A percentile compares a stretch with the other conserved stretches of the same genome.
Evolutionary conservation across 2,888 invertebrate genomes (phyloP).

Genomic region (Microplitis manilae): DNA sequence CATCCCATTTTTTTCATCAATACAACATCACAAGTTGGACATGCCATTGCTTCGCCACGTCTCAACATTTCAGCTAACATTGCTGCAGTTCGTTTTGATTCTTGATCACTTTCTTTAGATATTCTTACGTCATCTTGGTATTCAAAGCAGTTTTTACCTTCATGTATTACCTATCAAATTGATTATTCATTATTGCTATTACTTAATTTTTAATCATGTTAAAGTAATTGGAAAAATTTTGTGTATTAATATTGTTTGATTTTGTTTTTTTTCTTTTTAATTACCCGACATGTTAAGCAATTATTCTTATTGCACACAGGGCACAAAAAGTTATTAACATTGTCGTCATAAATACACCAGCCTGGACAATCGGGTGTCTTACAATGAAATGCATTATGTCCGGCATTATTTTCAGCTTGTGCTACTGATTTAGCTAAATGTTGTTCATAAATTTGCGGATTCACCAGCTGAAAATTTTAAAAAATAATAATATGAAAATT

Average conservation of each 20-base stretch:
- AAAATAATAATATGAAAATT: too few relatives aligned
- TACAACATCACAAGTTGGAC: constrained; percentile 88
- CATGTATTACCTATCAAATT: constrained; percentile 80
- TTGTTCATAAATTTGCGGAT: constrained; percentile 82
- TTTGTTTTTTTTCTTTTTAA: constrained; percentile 35
- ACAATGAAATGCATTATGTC: constrained; percentile 88
- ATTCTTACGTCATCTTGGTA: constrained; percentile 80
- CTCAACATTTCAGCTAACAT: constrained; percentile 87
- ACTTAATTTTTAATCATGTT: constrained; percentile 42
- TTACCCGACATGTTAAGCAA: constrained; percentile 90
- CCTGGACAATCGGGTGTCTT: constrained; percentile 91
- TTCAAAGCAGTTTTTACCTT: constrained; percentile 84
- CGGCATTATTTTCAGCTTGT: constrained; percentile 86
- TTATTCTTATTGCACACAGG: constrained; percentile 86
- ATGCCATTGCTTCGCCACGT: constrained; percentile 88
- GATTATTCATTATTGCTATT: constrained; percentile 25
- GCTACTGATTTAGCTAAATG: constrained; percentile 86
- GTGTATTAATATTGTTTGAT: constrained; percentile 21
- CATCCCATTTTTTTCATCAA: constrained; percentile 95
- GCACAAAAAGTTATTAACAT: constrained; percentile 87
- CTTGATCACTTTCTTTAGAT: constrained; percentile 78
- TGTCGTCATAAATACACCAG: constrained; percentile 92
- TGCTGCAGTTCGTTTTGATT: constrained; percentile 81
- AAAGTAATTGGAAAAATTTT: constrained; percentile 10
- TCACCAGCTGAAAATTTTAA: constrained; percentile 74